Evolutionary conservation across 2,888 invertebrate species (phyloP).

Genomic region (Teleiodes luculella): DNA sequence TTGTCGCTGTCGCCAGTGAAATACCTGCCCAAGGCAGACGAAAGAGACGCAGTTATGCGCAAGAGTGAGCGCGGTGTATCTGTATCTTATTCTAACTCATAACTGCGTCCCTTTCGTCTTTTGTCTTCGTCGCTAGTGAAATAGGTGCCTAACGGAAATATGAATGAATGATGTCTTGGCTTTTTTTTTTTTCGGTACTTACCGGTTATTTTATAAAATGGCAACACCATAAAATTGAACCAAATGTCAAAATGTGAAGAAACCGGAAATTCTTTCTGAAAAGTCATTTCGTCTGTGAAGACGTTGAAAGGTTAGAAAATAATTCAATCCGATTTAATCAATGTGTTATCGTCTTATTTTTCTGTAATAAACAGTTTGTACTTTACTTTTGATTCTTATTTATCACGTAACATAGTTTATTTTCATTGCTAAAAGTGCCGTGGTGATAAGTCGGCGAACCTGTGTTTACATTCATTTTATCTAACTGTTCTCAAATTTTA

Average conservation of each 20-base stretch:
- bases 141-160: background rate
- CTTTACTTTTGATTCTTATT: background rate
- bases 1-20: too few species aligned
- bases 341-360: slow-evolving; percentile 14
- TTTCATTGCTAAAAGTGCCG: background rate
- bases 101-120: too few species aligned
- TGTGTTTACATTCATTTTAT: slow-evolving; percentile 20
- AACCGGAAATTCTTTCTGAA: slow-evolving; percentile 54
- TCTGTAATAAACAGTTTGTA: background rate
- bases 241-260: slow-evolving; percentile 21
- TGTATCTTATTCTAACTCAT: too few species aligned
- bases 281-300: slow-evolving; percentile 56
- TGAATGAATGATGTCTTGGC: background rate
- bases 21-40: too few species aligned
- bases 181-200: background rate
- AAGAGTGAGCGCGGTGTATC: too few species aligned
- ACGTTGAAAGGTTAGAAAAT: slow-evolving; percentile 70
- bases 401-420: background rate
- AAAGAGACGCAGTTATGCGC: too few species aligned
- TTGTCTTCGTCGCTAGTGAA: too few species aligned
- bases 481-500: too few species aligned
- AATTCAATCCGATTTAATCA: slow-evolving; percentile 57
- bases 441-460: slow-evolving; percentile 17
- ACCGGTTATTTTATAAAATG: slow-evolving; percentile 11
- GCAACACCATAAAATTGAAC: slow-evolving; percentile 12